Conservation (phyloP, 2,888 invertebrate species). For the Agonum fuliginosum region DNA sequence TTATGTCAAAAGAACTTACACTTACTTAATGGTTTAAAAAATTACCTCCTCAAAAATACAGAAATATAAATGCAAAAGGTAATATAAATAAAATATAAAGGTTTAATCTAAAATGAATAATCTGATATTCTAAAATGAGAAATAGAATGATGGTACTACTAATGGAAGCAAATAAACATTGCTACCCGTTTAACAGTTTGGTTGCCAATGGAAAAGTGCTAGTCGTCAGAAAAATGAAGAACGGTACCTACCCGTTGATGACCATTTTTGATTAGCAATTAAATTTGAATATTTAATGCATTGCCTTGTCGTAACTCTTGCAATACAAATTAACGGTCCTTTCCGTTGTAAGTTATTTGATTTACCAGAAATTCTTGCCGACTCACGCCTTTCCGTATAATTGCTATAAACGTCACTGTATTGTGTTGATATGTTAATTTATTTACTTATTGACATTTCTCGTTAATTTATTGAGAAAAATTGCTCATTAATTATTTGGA, state of each 20-base stretch:
- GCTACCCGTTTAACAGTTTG: not conserved
- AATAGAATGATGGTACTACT: no score
- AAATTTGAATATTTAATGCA: constrained; percentile 46
- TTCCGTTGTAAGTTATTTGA: not conserved
- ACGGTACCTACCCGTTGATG: constrained; percentile 24
- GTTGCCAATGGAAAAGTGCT: not conserved
- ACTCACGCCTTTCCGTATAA: constrained; percentile 15
- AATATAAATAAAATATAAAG: no score
- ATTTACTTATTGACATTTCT: constrained; percentile 10
- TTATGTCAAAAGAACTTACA: no score
- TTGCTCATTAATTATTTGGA: constrained; percentile 37
- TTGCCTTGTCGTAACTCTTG: not conserved
- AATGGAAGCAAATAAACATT: no score
- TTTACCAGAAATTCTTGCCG: constrained; percentile 24
- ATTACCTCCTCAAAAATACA: no score
- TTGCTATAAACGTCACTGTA: not conserved
- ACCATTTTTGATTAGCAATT: constrained; percentile 50
- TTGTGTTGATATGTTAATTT: constrained; percentile 46
- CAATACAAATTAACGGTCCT: constrained; percentile 17
- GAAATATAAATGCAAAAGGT: no score
- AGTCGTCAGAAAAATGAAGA: not conserved
- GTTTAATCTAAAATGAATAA: no score
- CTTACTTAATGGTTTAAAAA: no score
- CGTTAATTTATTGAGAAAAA: constrained; percentile 40
- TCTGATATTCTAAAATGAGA: no score